Evolutionary conservation across 2,797 vertebrate genomes (phyloP), one percentile per base, ranked within the genome.

Genomic region (Champsocephalus esox): DNA sequence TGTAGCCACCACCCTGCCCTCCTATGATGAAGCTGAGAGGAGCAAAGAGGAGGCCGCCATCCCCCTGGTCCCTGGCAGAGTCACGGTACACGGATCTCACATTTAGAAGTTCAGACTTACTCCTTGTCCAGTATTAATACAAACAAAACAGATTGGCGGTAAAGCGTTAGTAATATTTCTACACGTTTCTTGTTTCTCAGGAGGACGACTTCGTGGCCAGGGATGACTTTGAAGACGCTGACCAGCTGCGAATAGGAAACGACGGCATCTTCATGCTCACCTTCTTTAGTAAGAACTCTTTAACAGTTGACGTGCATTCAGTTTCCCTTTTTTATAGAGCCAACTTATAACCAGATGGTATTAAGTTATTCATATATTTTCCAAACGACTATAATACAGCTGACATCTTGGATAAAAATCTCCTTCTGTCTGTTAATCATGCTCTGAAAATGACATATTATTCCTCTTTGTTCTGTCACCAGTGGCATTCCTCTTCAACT

Each of bases 401-500:
- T 9, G 11, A 12, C 51, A 38, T 58, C 12, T n/a, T 61, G 12
- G 21, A 49, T 56, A 48, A 45, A 45, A 32, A 38, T 55, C 1
- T 54, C 14, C 12, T 12, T 3, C 13, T 4, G 12, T 43, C n/a
- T 3, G 5, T 46, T 4, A 3, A 3, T 41, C 34, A 24, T 11
- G 12, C 38, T 46, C 38, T 66, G 2, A 51, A 43, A 46, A 54
- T 59, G 2, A 54, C 21, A 32, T 19, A 0, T 32, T 48, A 1
- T 17, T 28, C 1, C 74, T 4, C 73, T 62, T 80, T 4, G 70
- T 67, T 70, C 12, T 66, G 10, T 76, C 56, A 70, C 32, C 81
- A 99, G 98, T 99, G 97, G 97, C 98, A 89, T 99, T 99, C 95
- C 98, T 99, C 79, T 99, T 99, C 95, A 99, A 99, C 95, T 99